Conservation (phyloP, 1,140 invertebrate species). For the Bombus picipes region DNA sequence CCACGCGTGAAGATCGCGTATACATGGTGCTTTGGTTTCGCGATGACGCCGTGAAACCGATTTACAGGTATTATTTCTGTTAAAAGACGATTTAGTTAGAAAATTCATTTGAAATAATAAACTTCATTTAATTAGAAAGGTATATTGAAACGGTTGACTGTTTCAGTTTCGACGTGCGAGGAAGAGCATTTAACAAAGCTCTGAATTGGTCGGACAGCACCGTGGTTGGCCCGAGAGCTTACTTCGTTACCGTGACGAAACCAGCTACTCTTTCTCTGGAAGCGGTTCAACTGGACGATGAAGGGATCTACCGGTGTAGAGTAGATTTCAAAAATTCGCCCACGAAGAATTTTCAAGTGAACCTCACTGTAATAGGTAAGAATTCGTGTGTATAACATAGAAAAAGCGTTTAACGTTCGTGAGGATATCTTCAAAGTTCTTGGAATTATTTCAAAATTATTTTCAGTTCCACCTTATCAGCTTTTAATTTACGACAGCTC, state of each 20-base stretch:
- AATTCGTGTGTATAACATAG: constrained; percentile 35
- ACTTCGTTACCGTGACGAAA: constrained; percentile 88
- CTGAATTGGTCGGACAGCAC: constrained; percentile 90
- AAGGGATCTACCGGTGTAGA: constrained; percentile 93
- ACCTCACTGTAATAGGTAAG: constrained; percentile 95
- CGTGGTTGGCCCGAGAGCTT: constrained; percentile 90
- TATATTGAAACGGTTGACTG: background rate
- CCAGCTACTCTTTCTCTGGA: constrained; percentile 91
- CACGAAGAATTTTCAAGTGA: constrained; percentile 94
- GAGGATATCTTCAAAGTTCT: background rate
- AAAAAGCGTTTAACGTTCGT: background rate
- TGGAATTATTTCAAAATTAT: constrained; percentile 11
- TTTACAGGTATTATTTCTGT: constrained; percentile 89
- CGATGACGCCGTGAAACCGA: constrained; percentile 90
- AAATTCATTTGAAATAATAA: no score
- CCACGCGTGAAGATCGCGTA: constrained; percentile 90
- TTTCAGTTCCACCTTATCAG: constrained; percentile 92
- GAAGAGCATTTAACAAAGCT: constrained; percentile 89
- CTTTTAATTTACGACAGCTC: constrained; percentile 92
- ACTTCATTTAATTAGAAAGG: no score
- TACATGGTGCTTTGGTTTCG: constrained; percentile 96
- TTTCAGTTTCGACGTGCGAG: constrained; percentile 90
- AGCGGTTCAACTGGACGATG: constrained; percentile 91
- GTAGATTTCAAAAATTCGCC: constrained; percentile 96
- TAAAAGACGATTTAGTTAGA: no score